Evolutionary conservation across 2,113 vertebrate species (phyloP).

Genomic region (Ameiurus melas): DNA sequence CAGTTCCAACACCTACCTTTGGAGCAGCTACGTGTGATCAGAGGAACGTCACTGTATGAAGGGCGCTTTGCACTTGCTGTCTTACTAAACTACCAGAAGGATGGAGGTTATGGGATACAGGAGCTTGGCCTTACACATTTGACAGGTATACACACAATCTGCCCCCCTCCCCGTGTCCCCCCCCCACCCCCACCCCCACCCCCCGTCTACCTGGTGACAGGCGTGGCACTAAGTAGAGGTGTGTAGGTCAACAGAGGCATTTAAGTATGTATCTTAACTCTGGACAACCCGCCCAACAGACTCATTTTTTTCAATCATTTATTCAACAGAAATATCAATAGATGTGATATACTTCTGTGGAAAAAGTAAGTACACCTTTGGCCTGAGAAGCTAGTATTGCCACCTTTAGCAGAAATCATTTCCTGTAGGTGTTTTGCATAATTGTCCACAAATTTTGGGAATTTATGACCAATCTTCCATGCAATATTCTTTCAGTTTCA

Average conservation of each 20-base stretch:
- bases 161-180: no score
- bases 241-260: slow-evolving; percentile 23
- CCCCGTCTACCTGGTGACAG: slow-evolving; percentile 6
- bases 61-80: slow-evolving; percentile 81
- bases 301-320: background rate
- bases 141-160: slow-evolving; percentile 76
- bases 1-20: slow-evolving; percentile 82
- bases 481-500: no score
- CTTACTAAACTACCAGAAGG: slow-evolving; percentile 87
- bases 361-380: no score
- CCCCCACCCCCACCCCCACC: no score
- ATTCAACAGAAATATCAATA: no score
- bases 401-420: no score
- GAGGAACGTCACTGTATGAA: slow-evolving; percentile 84
- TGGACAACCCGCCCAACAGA: background rate
- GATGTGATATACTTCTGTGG: no score
- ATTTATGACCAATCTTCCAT: no score
- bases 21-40: slow-evolving; percentile 85
- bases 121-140: slow-evolving; percentile 85
- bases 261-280: slow-evolving; percentile 1
- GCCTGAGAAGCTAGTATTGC: no score
- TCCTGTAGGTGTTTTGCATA: no score
- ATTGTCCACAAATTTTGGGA: no score
- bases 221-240: slow-evolving; percentile 1
- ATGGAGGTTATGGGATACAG: slow-evolving; percentile 76